Evolutionary conservation across 2,888 invertebrate species (phyloP).

Genomic region (Cheilosia scutellata): DNA sequence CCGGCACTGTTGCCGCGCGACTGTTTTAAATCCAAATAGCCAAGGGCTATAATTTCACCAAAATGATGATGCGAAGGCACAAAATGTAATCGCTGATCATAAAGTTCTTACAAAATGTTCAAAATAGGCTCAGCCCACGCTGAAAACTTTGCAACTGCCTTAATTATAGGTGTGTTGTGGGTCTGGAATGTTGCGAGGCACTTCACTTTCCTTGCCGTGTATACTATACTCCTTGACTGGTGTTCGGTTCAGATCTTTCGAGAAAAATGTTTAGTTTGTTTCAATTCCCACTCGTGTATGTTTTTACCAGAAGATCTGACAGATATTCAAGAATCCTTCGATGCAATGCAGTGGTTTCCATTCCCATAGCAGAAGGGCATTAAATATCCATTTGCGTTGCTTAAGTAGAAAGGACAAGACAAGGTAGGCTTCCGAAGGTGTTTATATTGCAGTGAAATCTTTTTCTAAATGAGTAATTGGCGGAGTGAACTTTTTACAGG

Average conservation of each 20-base stretch:
- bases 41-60: constrained; percentile 76
- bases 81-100: constrained; percentile 76
- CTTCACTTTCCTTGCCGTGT: constrained; percentile 68
- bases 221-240: background rate
- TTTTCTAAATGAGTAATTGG: background rate
- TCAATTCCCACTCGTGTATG: constrained; percentile 50
- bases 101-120: constrained; percentile 76
- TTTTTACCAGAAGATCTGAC: constrained; percentile 53
- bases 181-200: constrained; percentile 71
- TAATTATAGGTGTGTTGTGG: constrained; percentile 76
- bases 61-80: constrained; percentile 76
- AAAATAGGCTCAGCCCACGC: constrained; percentile 76
- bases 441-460: constrained; percentile 11
- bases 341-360: constrained; percentile 15
- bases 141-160: constrained; percentile 76
- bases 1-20: constrained; percentile 55
- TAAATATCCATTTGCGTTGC: constrained; percentile 72
- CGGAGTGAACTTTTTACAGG: background rate
- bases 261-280: constrained; percentile 20
- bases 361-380: constrained; percentile 53
- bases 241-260: constrained; percentile 26
- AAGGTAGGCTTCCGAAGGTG: constrained; percentile 55
- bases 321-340: constrained; percentile 50
- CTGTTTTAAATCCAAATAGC: constrained; percentile 76
- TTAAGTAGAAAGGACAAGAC: constrained; percentile 63